Conservation (phyloP, 2,888 invertebrate genomes). For the Dascillus cervinus region DNA sequence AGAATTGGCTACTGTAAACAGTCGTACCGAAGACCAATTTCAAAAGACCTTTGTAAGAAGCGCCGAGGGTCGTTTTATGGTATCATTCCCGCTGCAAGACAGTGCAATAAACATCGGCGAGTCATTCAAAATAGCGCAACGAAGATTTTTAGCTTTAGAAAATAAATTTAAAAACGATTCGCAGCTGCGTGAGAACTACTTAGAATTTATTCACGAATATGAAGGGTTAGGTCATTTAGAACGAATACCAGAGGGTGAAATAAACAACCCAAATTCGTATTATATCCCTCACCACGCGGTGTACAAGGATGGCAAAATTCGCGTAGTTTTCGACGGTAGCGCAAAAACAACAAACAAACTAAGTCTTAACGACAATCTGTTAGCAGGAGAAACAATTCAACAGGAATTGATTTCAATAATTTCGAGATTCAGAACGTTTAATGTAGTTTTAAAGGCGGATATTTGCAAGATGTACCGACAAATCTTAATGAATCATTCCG, state of each 20-base stretch:
- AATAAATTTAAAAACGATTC: conserved; percentile 11
- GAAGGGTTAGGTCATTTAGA: conserved; percentile 14
- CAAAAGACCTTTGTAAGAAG: conserved; percentile 8
- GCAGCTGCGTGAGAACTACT: conserved; percentile 13
- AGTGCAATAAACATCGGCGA: conserved; percentile 7
- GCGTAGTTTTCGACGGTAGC: too few relatives aligned
- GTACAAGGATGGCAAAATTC: conserved; percentile 7
- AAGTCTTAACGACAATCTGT: conserved; percentile 9
- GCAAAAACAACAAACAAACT: conserved; percentile 4
- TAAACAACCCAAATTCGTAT: conserved; percentile 4
- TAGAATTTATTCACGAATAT: conserved; percentile 20
- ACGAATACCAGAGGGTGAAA: conserved; percentile 13
- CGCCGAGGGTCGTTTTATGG: conserved; percentile 13
- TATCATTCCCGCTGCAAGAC: conserved; percentile 15
- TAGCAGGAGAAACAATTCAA: conserved; percentile 11
- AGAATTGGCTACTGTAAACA: conserved; percentile 3
- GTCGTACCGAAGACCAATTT: conserved; percentile 18
- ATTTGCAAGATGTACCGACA: conserved; percentile 12
- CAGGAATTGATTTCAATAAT: conserved; percentile 12
- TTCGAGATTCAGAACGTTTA: conserved; percentile 2
- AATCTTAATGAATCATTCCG: conserved; percentile 2
- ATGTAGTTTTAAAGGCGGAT: conserved; percentile 6
- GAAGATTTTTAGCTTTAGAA: conserved; percentile 17
- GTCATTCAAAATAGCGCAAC: conserved; percentile 6
- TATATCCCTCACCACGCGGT: conserved; percentile 18